phyloP scores from a whole-genome alignment of 2,888 invertebrate genomes.

The Lasioglossum marginatum region DNA sequence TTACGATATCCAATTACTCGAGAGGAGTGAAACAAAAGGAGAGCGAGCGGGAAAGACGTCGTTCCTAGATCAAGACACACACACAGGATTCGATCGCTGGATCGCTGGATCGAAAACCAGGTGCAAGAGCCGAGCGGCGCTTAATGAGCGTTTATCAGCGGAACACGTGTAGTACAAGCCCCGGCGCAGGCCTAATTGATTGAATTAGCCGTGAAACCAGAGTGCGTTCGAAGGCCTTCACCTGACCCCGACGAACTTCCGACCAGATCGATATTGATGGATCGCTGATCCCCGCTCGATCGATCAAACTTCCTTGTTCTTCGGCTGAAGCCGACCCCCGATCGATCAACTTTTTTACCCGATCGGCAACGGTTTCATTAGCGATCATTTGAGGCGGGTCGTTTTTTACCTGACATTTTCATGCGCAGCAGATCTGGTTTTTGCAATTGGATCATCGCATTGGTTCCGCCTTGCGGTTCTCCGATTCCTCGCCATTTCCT shows the following conservation, averaged over 20 bases:
- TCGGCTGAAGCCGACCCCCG: not conserved
- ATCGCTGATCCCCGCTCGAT: constrained; percentile 36
- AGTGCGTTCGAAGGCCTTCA: constrained; percentile 45
- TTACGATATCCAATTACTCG: constrained; percentile 62
- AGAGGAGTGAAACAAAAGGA: constrained; percentile 36
- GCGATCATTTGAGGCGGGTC: constrained; percentile 31
- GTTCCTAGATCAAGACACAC: constrained; percentile 1
- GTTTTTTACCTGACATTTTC: not conserved
- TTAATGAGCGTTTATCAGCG: constrained; percentile 54
- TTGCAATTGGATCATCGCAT: not conserved
- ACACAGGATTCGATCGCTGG: not conserved
- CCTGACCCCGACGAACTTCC: constrained; percentile 51
- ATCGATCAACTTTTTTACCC: constrained; percentile 59
- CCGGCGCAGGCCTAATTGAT: constrained; percentile 54
- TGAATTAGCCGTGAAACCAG: constrained; percentile 57
- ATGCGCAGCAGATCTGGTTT: not conserved
- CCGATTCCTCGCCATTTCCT: not conserved
- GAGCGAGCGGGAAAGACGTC: not conserved
- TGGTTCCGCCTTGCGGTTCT: not conserved
- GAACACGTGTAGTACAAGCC: constrained; percentile 46
- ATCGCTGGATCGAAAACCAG: constrained; percentile 42
- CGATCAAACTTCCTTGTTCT: constrained; percentile 52
- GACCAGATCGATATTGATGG: constrained; percentile 35
- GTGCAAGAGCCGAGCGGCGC: constrained; percentile 19
- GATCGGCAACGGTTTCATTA: constrained; percentile 42